phyloP scores from a whole-genome alignment of 1,140 invertebrate species.

The Rhagoletis pomonella region DNA sequence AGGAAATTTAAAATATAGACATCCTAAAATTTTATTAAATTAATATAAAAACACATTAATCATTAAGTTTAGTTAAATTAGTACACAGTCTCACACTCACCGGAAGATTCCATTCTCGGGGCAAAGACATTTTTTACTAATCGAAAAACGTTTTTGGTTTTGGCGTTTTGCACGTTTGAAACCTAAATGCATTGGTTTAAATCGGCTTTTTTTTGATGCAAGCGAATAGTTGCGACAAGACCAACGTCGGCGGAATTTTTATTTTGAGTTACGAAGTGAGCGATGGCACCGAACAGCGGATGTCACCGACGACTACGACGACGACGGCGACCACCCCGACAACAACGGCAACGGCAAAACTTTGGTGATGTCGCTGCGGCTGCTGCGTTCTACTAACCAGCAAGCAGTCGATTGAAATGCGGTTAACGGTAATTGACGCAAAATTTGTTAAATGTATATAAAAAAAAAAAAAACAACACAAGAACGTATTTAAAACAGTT shows the following conservation, averaged over 20 bases:
- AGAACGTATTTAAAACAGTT: background rate
- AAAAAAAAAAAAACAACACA: slow-evolving; percentile 9
- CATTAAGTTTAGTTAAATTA: background rate
- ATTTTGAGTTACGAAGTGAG: slow-evolving; percentile 9
- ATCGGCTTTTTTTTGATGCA: slow-evolving; percentile 62
- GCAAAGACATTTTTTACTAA: slow-evolving; percentile 77
- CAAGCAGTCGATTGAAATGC: background rate
- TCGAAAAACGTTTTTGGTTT: slow-evolving; percentile 71
- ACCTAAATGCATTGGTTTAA: slow-evolving; percentile 75
- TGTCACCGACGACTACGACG: slow-evolving; percentile 13
- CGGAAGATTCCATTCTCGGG: slow-evolving; percentile 79
- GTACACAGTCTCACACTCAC: slow-evolving; percentile 59
- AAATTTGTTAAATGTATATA: background rate
- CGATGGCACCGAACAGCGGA: slow-evolving; percentile 30
- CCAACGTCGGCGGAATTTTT: slow-evolving; percentile 57
- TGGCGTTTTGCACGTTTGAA: slow-evolving; percentile 74
- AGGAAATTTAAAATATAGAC: too few species aligned
- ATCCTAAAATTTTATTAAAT: too few species aligned
- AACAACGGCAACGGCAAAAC: slow-evolving; percentile 35
- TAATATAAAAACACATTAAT: background rate
- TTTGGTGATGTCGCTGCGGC: background rate
- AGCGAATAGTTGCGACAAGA: slow-evolving; percentile 57
- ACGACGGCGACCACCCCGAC: background rate
- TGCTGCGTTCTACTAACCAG: background rate
- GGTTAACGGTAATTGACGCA: background rate